Evolutionary conservation across 1,140 invertebrate genomes (phyloP).

Genomic region (Cryptotermes secundus): DNA sequence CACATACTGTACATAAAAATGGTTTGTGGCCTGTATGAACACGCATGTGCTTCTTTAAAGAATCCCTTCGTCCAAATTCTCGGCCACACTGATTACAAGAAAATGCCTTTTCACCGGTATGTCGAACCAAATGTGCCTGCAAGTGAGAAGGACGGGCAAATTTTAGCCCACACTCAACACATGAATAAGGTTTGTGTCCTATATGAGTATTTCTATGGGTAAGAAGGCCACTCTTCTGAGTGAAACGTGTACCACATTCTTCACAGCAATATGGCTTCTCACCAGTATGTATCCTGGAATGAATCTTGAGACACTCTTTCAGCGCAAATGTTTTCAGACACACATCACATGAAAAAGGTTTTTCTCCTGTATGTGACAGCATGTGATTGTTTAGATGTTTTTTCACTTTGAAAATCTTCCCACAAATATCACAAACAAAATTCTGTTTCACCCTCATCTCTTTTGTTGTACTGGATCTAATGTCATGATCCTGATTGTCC

Average conservation of each 20-base stretch:
- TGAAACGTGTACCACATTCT: slow-evolving; percentile 35
- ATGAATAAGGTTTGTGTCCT: slow-evolving; percentile 70
- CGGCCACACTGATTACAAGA: slow-evolving; percentile 14
- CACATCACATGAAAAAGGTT: slow-evolving; percentile 22
- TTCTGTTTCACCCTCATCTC: background rate
- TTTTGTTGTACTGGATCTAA: background rate
- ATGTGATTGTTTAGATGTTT: background rate
- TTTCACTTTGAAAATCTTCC: background rate
- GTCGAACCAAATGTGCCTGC: background rate
- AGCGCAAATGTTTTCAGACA: slow-evolving; percentile 11
- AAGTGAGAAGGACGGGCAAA: slow-evolving; percentile 19
- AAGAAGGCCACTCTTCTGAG: slow-evolving; percentile 33
- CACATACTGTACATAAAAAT: slow-evolving; percentile 7
- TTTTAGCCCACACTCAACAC: slow-evolving; percentile 48
- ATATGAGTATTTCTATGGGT: slow-evolving; percentile 52
- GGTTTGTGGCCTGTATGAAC: slow-evolving; percentile 19
- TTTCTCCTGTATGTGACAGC: slow-evolving; percentile 12
- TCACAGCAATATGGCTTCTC: slow-evolving; percentile 32
- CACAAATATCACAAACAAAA: background rate
- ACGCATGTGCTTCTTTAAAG: slow-evolving; percentile 22
- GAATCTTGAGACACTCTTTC: slow-evolving; percentile 13
- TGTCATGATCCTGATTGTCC: background rate
- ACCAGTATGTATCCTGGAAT: slow-evolving; percentile 24
- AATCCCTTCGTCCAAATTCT: slow-evolving; percentile 10
- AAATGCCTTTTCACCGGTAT: slow-evolving; percentile 26